phyloP scores from a whole-genome alignment of 2,888 invertebrate species.

The Pristionchus fissidentatus region DNA sequence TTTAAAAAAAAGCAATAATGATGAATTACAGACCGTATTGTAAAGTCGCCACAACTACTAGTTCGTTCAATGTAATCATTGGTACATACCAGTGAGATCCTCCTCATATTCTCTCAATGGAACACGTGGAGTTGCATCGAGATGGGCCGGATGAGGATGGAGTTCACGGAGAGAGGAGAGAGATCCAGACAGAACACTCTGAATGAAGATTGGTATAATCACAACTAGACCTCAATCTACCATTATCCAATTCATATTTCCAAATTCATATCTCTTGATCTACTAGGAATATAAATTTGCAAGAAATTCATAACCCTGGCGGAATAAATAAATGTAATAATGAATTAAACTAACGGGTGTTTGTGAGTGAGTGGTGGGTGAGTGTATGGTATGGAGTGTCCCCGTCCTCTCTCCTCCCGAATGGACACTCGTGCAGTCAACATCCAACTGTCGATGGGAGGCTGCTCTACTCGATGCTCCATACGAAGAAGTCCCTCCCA shows the following conservation, averaged over 20 bases:
- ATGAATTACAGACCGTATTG: too few relatives aligned
- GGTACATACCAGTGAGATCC: constrained; percentile 40
- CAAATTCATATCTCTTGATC: too few relatives aligned
- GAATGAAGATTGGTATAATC: too few relatives aligned
- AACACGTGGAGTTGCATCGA: constrained; percentile 6
- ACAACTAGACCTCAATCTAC: neutral
- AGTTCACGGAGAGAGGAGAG: constrained; percentile 18
- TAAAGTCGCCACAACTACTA: too few relatives aligned
- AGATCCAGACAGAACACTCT: constrained; percentile 19
- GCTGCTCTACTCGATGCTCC: constrained; percentile 24
- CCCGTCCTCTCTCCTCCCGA: too few relatives aligned
- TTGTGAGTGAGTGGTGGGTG: constrained; percentile 6
- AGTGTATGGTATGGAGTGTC: neutral
- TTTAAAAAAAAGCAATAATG: too few relatives aligned
- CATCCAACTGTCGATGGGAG: constrained; percentile 27
- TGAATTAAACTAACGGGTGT: neutral
- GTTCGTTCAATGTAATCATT: too few relatives aligned
- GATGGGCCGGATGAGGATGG: neutral
- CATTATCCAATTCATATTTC: neutral
- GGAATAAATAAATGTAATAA: neutral
- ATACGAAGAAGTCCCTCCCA: constrained; percentile 32
- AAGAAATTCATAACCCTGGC: neutral
- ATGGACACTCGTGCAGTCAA: neutral
- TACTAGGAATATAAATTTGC: too few relatives aligned
- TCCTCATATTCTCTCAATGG: constrained; percentile 32